Base-by-base conservation (phyloP, 2,888 invertebrate species). In the Emmelina monodactyla region DNA sequence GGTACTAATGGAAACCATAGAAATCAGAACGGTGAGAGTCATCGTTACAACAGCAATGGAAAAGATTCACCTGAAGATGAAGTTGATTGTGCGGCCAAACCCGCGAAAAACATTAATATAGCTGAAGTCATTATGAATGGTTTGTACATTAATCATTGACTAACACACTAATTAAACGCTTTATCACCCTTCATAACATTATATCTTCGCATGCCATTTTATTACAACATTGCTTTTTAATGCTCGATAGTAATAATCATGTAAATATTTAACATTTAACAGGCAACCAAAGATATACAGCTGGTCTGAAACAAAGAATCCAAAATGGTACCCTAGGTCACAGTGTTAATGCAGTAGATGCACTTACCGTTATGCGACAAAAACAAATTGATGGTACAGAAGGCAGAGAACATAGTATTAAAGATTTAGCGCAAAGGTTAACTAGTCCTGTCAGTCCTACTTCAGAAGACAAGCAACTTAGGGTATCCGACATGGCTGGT, bases 401-500 rank as follows among this genome's bases (percentile, higher is more conserved):
- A 34, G 90, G 89, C 57, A 84, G 90, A 45, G 92, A 93, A 67
- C 90, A 89, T 55, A 92, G 92, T 32, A 93, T 94, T 32, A 92
- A 92, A 72, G 93, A 94, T 72, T 76, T 94, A 42, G 92, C 92
- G 28, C 92, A 93, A 62, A 91, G 91, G 66, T 68, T 94, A 45
- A 87, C 90, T 25, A 90, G 86, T 54, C 86, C 91, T 51, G 60
- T 63, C 2, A 72, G 65, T 35, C 68, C 70, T n/a, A 58, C 82
- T 1, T 73, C 82, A 29, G 88, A 88, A 42, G 86, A 86, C 16
- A 85, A 83, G 47, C 78, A 83, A 31, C 76, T 84, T 45, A 73
- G 89, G 62, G 88, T 91, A 40, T 89, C 90, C 29, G 91, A 93
- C 53, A 90, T 93, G 88, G 88, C 90, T 38, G 95, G 95, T 31